A percentile compares a stretch with the other conserved stretches of the same genome.
Conservation (phyloP, 2,113 vertebrate genomes). For the Dolichotis patagonum region DNA sequence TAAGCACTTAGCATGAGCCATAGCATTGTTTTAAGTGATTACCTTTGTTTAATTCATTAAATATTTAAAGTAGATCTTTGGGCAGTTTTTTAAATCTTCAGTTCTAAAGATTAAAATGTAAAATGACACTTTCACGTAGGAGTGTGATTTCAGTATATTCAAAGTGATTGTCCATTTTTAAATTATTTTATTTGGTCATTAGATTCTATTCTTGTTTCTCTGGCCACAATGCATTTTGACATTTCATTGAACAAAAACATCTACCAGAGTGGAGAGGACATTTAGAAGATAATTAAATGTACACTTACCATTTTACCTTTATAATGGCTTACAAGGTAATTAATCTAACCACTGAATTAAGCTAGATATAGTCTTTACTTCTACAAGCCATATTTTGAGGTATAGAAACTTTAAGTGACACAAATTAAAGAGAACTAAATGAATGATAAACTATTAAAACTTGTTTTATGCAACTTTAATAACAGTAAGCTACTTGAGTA, state of each 20-base stretch:
- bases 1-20: neutral
- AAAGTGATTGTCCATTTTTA: neutral
- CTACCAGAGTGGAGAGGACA: neutral
- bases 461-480: neutral
- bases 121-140: conserved; percentile 38
- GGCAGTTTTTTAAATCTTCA: conserved; percentile 3
- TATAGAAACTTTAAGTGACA: conserved; percentile 4
- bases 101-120: conserved; percentile 22
- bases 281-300: conserved; percentile 24
- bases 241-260: neutral
- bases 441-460: neutral
- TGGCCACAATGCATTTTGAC: neutral
- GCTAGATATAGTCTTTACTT: neutral
- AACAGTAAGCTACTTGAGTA: conserved; percentile 1
- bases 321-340: neutral
- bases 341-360: neutral
- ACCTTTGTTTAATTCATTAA: neutral
- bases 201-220: neutral
- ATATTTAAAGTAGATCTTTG: neutral
- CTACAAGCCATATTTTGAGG: conserved; percentile 34
- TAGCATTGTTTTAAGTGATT: neutral
- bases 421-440: conserved; percentile 20
- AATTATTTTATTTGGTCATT: conserved; percentile 36
- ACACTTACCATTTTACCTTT: neutral
- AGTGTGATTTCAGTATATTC: neutral